Percentiles rank a stretch among this genome's conserved stretches.
Evolutionary conservation across 2,797 vertebrate genomes (phyloP).

Genomic region (Mastacembelus armatus): DNA sequence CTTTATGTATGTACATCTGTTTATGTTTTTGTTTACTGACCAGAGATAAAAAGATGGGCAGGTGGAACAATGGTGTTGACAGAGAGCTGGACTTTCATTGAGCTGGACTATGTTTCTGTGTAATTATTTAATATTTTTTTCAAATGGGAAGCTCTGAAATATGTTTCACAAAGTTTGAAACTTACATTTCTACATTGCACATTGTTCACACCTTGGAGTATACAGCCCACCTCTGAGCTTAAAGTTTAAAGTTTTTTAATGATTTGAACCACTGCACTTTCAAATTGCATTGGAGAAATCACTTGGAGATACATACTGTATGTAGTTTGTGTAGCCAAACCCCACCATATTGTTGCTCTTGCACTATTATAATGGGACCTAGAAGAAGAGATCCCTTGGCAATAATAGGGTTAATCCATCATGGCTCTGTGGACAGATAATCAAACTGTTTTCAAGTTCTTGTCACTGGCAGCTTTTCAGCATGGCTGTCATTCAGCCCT

Average conservation of each 20-base stretch:
- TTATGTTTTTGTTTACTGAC: neutral
- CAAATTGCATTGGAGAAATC: neutral
- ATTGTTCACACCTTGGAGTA: conserved; percentile 1
- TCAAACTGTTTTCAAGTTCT: conserved; percentile 43
- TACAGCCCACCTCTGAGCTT: neutral
- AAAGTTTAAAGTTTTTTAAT: conserved; percentile 5
- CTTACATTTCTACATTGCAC: neutral
- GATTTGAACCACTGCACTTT: conserved; percentile 13
- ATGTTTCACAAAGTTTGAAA: neutral
- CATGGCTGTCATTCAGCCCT: conserved; percentile 11
- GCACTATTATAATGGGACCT: conserved; percentile 1
- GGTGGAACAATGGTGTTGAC: too few relatives aligned
- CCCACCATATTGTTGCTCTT: neutral
- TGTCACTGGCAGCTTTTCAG: conserved; percentile 33
- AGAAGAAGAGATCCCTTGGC: conserved; percentile 6
- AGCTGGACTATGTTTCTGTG: too few relatives aligned
- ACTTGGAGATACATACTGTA: neutral
- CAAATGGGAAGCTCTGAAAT: neutral
- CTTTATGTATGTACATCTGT: neutral
- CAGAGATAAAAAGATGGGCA: too few relatives aligned
- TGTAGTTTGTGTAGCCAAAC: neutral
- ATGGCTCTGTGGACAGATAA: conserved; percentile 33
- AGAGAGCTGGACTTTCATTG: too few relatives aligned
- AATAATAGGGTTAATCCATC: conserved; percentile 8
- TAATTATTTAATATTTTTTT: neutral